Base-by-base conservation (phyloP, 2,113 vertebrate genomes). In the Zosterops hypoxanthus region DNA sequence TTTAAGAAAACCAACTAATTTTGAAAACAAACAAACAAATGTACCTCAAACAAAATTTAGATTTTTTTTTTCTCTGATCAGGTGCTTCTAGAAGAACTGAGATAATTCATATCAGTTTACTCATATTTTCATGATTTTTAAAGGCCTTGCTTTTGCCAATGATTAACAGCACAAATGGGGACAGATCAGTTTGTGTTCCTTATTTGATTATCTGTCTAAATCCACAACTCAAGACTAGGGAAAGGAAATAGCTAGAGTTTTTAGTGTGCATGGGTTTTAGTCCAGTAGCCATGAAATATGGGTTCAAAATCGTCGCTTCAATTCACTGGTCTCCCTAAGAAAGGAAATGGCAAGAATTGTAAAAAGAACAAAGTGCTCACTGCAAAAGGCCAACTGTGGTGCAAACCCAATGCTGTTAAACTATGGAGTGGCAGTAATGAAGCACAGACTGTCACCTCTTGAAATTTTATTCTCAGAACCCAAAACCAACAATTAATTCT, bases 11-110 rank as follows among this genome's bases (percentile, higher is more conserved):
- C 12, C 8, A 87, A 61, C 14, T 63, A 13, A 50, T 83, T 86
- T 26, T 86, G 55, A 92, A 94, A 97, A 88, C 41, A 95, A 92
- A 88, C 31, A 88, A 82, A 85, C 25, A 75, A 82, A 85, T n/a
- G 15, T 41, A 69, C 23, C 31, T 23, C n/a, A 65, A 68, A 9
- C 2, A 6, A 82, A 72, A 80, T 34, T 18, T 53, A 5, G 4
- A 7, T 0, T 11, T 60, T 64, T 11, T 60, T 64, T 39, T 68
- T 2, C 47, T 85, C 31, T 69, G 24, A 18, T 36, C 44, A 78
- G 6, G 16, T 42, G n/a, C 25, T 56, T 60, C 33, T 16, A 69
- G 28, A 82, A 94, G 53, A 87, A 76, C 4, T 72, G 46, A 85
- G 13, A 60, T 64, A 64, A 64, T 60, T 47, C 26, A 33, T 56